These are phyloP conservation scores for Phoxinus phoxinus DNA, from an alignment of 2,113 vertebrate species.

Conservation along the genomic window DNA sequence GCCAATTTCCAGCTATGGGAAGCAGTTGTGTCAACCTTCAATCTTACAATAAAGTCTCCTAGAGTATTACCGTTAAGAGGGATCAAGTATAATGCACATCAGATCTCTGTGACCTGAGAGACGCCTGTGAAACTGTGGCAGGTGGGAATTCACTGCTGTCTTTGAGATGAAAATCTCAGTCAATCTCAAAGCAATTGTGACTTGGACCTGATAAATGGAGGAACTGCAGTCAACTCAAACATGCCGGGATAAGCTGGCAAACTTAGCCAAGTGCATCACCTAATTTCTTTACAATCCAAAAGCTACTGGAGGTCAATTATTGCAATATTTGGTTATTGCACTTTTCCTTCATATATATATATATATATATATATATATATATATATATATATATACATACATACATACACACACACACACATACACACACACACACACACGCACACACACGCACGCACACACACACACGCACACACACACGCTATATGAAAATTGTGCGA, in stretches of 20 bases:
- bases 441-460: too few relatives aligned
- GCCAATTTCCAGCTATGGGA: constrained; percentile 3
- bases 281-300: not conserved
- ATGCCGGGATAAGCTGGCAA: constrained; percentile 61
- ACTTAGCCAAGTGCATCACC: constrained; percentile 17
- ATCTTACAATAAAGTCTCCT: not conserved
- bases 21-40: constrained; percentile 9
- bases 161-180: constrained; percentile 63
- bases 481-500: not conserved
- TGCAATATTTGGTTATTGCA: too few relatives aligned
- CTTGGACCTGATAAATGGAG: constrained; percentile 44
- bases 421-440: too few relatives aligned
- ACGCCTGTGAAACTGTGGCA: constrained; percentile 11
- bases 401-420: too few relatives aligned
- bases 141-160: constrained; percentile 50
- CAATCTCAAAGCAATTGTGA: constrained; percentile 64
- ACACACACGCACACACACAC: too few relatives aligned
- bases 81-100: constrained; percentile 45
- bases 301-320: not conserved
- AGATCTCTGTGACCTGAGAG: constrained; percentile 33
- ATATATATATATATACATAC: too few relatives aligned
- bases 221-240: constrained; percentile 2
- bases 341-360: too few relatives aligned
- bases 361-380: too few relatives aligned
- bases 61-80: not conserved